phyloP scores from a whole-genome alignment of 2,888 invertebrate genomes.

The Orthosia gothica region DNA sequence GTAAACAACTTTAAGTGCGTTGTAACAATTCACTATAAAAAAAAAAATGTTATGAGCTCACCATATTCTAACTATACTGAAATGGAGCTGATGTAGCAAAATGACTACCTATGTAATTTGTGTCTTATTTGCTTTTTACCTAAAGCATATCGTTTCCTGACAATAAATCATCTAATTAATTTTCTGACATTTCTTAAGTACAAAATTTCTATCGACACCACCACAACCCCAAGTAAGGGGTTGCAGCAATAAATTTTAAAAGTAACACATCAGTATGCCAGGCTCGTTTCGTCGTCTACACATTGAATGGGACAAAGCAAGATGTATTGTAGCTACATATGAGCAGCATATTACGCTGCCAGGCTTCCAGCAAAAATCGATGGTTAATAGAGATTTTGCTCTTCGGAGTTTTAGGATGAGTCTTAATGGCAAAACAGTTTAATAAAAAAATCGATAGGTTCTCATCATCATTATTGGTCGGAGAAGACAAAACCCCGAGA shows the following conservation, averaged over 20 bases:
- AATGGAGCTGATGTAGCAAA: too few species aligned
- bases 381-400: conserved; percentile 59
- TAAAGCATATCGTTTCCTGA: background rate
- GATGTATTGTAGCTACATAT: conserved; percentile 85
- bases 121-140: background rate
- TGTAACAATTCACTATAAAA: too few species aligned
- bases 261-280: conserved; percentile 89
- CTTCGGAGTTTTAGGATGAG: background rate
- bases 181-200: background rate
- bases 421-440: background rate
- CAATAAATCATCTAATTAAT: background rate
- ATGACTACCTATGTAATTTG: background rate
- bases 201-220: conserved; percentile 59
- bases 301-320: conserved; percentile 87
- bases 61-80: too few species aligned
- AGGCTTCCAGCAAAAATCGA: conserved; percentile 69
- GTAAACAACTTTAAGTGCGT: too few species aligned
- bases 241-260: conserved; percentile 88
- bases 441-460: too few species aligned
- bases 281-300: conserved; percentile 82
- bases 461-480: too few species aligned
- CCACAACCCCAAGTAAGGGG: conserved; percentile 71
- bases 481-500: too few species aligned
- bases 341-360: conserved; percentile 72
- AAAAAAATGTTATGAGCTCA: too few species aligned